Evolutionary conservation across 2,888 invertebrate genomes (phyloP).

Genomic region (Pantelozetes paolii): DNA sequence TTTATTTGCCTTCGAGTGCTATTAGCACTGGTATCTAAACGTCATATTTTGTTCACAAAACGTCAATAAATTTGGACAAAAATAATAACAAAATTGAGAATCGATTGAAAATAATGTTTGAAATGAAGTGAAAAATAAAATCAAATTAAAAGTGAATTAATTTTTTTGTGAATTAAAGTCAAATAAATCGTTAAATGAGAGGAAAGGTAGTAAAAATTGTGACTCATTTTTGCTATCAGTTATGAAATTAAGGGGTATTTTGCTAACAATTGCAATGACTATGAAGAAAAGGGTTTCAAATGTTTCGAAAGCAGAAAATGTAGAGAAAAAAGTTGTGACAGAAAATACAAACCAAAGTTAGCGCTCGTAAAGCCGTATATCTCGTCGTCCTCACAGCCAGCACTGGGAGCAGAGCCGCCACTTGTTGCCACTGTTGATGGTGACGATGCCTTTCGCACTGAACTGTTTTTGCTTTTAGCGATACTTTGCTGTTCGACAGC

Average conservation of each 20-base stretch:
- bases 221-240: too few species aligned
- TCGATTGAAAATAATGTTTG: background rate
- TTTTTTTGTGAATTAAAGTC: too few species aligned
- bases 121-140: background rate
- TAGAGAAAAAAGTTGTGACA: background rate
- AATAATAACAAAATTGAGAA: conserved; percentile 4
- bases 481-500: conserved; percentile 32
- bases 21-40: conserved; percentile 12
- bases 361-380: conserved; percentile 40
- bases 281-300: too few species aligned
- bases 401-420: conserved; percentile 22
- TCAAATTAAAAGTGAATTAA: conserved; percentile 29
- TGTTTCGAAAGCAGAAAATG: too few species aligned
- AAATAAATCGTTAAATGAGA: too few species aligned
- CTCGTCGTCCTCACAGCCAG: conserved; percentile 39
- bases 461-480: conserved; percentile 24
- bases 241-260: too few species aligned
- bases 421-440: conserved; percentile 33
- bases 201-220: too few species aligned
- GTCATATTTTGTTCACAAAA: conserved; percentile 25
- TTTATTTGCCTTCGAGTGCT: conserved; percentile 31
- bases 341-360: conserved; percentile 37
- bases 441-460: conserved; percentile 6
- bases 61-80: background rate
- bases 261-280: too few species aligned